Evolutionary conservation across 2,113 vertebrate genomes (phyloP).

Genomic region (Chunga burmeisteri): DNA sequence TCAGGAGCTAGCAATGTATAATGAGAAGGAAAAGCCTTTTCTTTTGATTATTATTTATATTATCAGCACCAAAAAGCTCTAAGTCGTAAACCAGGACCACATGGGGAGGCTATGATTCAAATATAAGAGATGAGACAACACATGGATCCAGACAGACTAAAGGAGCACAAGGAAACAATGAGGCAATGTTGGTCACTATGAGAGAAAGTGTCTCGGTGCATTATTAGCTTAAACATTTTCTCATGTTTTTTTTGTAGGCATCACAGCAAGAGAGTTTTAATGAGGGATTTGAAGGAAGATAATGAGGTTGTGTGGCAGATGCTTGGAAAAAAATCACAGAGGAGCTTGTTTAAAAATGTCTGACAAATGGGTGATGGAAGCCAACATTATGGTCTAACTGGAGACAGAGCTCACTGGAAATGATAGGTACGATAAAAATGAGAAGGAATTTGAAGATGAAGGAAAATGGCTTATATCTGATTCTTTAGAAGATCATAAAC

Average conservation of each 20-base stretch:
- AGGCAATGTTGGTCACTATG: background rate
- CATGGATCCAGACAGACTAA: background rate
- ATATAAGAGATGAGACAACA: background rate
- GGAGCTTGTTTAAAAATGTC: constrained; percentile 51
- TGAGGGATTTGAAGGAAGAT: constrained; percentile 62
- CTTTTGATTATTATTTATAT: constrained; percentile 38
- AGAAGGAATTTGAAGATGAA: constrained; percentile 1
- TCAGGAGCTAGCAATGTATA: background rate
- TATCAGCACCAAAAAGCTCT: background rate
- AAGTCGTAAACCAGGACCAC: constrained; percentile 21
- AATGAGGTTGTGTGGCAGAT: constrained; percentile 65
- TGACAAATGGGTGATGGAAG: constrained; percentile 28
- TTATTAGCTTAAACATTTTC: constrained; percentile 49
- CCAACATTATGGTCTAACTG: background rate
- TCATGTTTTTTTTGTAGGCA: constrained; percentile 13
- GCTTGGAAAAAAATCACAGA: constrained; percentile 48
- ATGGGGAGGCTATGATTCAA: constrained; percentile 24
- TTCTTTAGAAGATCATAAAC: background rate
- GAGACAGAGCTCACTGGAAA: background rate
- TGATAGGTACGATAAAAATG: background rate
- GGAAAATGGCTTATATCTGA: background rate
- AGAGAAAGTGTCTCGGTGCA: background rate
- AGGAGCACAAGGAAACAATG: constrained; percentile 30
- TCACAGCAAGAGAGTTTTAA: constrained; percentile 65
- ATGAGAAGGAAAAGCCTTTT: constrained; percentile 31